Base-by-base conservation (phyloP, 2,797 vertebrate genomes). In the Nothura maculosa region DNA sequence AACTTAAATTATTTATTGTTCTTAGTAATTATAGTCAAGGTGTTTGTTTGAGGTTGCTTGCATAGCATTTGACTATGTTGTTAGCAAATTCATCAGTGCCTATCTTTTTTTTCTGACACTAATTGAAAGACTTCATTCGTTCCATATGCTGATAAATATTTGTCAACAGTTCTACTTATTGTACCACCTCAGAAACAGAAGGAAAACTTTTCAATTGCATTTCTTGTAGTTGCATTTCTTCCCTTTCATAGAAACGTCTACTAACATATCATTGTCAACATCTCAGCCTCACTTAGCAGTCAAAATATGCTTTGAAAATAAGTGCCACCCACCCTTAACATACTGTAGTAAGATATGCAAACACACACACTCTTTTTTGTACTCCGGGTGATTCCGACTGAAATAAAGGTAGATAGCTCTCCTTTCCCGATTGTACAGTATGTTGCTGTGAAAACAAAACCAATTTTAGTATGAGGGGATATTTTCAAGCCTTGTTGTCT, bases 381-480 rank as follows among this genome's bases (percentile, higher is more conserved):
- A 81, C 54, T 91, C 42, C 75, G 96, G 80, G 91, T 79, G 81
- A 97, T 94, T 97, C 96, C 92, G 87, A 91, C 61, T 83, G 86
- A 96, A 95, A 87, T 54, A 86, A 43, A 93, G 88, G 93, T 96
- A 94, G 91, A 81, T 82, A 91, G 58, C 80, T 93, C 63, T 62
- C 62, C 58, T 60, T 87, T 61, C 87, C 79, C 64, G 84, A 38
- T 84, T 94, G 74, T 79, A 92, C 79, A 94, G 80, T 66, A 63
- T 90, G 85, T 88, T 94, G 87, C 96, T 95, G 96, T 95, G 96
- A 97, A 97, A 97, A 97, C 95, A 97, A 97, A 96, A 70, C 93
- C 92, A 95, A 91, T 97, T 98, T 98, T 98, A 98, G 96, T 96
- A 96, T 93, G 96, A 89, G 73, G 91, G 81, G 95, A 97, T 98